Conservation (phyloP, 2,888 invertebrate species). For the Lamellibrachia satsuma region DNA sequence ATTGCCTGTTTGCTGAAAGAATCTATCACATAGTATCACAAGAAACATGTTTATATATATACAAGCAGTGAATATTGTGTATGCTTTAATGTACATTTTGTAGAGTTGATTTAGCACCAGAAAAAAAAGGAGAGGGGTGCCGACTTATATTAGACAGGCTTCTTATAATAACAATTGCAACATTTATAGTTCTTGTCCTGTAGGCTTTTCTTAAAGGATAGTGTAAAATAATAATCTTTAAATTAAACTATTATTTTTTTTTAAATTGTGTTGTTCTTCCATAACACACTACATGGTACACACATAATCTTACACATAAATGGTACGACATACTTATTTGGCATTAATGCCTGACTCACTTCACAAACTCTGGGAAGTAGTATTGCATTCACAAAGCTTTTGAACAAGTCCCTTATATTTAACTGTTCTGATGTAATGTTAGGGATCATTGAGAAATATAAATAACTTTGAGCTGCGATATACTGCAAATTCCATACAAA, state of each 20-base stretch:
- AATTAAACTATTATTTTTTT: neutral
- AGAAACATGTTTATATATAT: neutral
- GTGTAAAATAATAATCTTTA: neutral
- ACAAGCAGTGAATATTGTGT: neutral
- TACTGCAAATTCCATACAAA: neutral
- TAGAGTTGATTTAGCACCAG: neutral
- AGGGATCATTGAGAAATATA: no score
- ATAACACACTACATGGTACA: neutral
- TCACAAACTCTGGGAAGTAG: neutral
- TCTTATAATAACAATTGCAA: neutral
- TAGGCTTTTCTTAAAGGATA: neutral
- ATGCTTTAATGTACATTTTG: neutral
- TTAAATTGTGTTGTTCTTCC: neutral
- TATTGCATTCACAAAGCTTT: neutral
- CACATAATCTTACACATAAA: neutral
- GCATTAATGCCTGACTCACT: neutral
- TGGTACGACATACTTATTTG: neutral
- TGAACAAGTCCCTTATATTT: neutral
- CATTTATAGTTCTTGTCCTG: neutral
- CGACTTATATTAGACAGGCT: neutral
- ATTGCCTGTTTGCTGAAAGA: neutral
- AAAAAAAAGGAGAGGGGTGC: neutral
- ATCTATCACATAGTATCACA: neutral
- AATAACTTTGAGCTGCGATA: neutral
- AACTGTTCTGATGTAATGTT: no score